Base-by-base conservation (phyloP, 2,888 invertebrate species). In the Liopterus haemorrhoidalis region DNA sequence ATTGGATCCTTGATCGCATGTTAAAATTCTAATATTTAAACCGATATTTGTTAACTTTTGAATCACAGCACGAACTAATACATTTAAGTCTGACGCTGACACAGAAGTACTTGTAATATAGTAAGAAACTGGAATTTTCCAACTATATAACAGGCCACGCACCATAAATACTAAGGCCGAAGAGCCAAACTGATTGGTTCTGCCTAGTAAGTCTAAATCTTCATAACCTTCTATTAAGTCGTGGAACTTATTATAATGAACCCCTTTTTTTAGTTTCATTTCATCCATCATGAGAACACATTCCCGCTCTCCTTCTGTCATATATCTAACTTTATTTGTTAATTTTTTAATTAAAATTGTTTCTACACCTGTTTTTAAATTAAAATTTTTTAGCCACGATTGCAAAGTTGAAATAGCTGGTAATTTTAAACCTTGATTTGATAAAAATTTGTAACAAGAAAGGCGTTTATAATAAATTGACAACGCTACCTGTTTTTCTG, bases 381-480 rank as follows among this genome's bases (percentile, higher is more conserved):
- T 38, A 38, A 25, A 38, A 24, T 25, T 38, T 38, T 38, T 24
- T 2, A 38, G 15, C 38, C 38, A 38, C 15, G 9, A 9, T 24
- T 38, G 38, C 9, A 38, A 12, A 9, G 38, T 38, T n/a, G 38
- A 24, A 14, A 38, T 12, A 24, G 24, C 22, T 12, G 38, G 38
- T 38, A 38, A 38, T 4, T 25, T 9, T 9, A 38, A 24, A 24
- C 25, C 38, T 9, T 25, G 5, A 4, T 24, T 25, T 38, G 12
- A 16, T 12, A 38, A 38, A 38, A 24, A 24, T 24, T 38, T 38
- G 25, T 38, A 38, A 5, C 25, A 38, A 9, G 25, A 38, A 24
- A 25, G 38, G 14, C 22, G 22, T 38, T 38, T 38, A 8, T 38
- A 22, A 38, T 38, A 22, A 36, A 36, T 36, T 19, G 38, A 38